Conservation (phyloP, 2,888 invertebrate species). For the Athrips mouffetella region DNA sequence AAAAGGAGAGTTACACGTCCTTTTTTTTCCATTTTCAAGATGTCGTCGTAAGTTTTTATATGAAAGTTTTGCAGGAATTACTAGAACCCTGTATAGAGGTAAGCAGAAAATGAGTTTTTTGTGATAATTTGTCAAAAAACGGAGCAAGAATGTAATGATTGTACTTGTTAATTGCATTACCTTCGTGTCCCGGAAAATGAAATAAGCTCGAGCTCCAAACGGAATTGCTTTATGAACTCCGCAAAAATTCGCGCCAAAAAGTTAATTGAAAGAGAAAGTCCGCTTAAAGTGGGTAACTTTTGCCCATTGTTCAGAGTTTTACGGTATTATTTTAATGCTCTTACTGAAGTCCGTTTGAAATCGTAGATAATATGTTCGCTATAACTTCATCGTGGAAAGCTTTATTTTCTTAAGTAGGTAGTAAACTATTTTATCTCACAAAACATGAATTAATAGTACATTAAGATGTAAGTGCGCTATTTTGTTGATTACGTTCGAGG, state of each 20-base stretch:
- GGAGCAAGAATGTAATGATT: not conserved
- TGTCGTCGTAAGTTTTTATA: too few relatives aligned
- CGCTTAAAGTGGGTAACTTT: conserved; percentile 24
- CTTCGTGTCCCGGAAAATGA: conserved; percentile 26
- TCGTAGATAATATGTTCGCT: conserved; percentile 9
- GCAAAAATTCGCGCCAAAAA: conserved; percentile 33
- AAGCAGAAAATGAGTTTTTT: too few relatives aligned
- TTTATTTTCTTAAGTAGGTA: not conserved
- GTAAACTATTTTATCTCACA: too few relatives aligned
- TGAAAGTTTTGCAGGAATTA: too few relatives aligned
- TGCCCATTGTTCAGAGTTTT: conserved; percentile 11
- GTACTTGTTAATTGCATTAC: conserved; percentile 14
- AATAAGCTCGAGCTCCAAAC: conserved; percentile 25
- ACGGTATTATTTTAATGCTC: conserved; percentile 9
- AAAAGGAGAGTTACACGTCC: too few relatives aligned
- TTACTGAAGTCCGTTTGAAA: not conserved
- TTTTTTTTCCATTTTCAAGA: too few relatives aligned
- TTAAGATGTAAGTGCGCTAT: too few relatives aligned
- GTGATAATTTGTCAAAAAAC: too few relatives aligned
- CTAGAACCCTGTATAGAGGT: too few relatives aligned
- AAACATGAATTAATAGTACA: too few relatives aligned
- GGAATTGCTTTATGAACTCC: conserved; percentile 33
- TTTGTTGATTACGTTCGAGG: too few relatives aligned
- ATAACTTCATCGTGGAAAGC: not conserved
- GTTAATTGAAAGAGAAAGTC: conserved; percentile 37